Base-by-base conservation (phyloP, 1,140 invertebrate species). In the Drosophila watanabei region DNA sequence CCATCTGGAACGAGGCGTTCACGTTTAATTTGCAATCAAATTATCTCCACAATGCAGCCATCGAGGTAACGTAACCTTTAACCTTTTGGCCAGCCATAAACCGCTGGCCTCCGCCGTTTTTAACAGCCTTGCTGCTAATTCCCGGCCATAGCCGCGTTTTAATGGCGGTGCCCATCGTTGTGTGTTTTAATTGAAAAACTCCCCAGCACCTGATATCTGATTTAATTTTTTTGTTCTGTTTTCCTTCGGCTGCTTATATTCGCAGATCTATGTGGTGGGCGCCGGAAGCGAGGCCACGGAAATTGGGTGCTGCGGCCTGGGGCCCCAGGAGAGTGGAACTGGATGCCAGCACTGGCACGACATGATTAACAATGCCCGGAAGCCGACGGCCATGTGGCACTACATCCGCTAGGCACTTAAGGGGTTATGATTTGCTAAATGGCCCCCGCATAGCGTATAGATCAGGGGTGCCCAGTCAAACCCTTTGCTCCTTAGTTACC, bases 1-100 rank as follows among this genome's bases (percentile, higher is more conserved):
- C 98, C n/a, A 96, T 98, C 10, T 99, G 98, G 97, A 98, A 99
- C 93, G 98, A 99, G 93, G 97, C 97, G 6, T 95, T 98, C 78
- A 96, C 97, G 14, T 99, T 99, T 93, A 98, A 98, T 93, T 94
- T 98, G 80, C 94, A 96, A 52, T 95, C 96, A 7, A 94, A 94
- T 41, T 95, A 95, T 81, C 93, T 97, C 4, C 94, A 95, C 43
- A 95, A 95, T 77, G 95, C 96, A 73, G 96, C 96, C 46, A 95
- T 97, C 82, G 97, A 97, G 95, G 97, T 97, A 62, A 62, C 54
- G 59, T 56, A 28, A 46, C 73, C 72, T 60, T 77, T 77, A 33
- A 33, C 11, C 28, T 28, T 39, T 33, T 18, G 16, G 13, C 33
- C n/a, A 46, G 56, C 39, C 56, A 43, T 73, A 37, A 73, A 61